Evolutionary conservation across 2,113 vertebrate genomes (phyloP), one percentile per base, ranked within the genome.

Genomic region (Sinocyclocheilus grahami): DNA sequence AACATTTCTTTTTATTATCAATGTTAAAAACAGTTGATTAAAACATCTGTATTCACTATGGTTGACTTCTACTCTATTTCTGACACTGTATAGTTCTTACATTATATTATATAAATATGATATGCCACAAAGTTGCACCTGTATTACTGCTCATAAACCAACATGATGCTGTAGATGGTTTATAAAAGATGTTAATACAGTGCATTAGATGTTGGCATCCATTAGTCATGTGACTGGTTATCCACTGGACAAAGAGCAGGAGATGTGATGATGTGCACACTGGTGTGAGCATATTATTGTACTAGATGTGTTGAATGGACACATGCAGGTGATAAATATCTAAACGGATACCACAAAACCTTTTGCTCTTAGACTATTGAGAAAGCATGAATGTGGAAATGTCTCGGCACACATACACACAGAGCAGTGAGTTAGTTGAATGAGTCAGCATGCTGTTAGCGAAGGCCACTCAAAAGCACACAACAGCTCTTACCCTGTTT

Each of bases 401-500:
- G n/a, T 7, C 24, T 82, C 16, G 48, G n/a, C 33, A 11, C 69
- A 60, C 48, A 74, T 51, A 74, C 63, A 65, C 80, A 82, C 39
- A 82, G n/a, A 30, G 60, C 39, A 80, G n/a, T 77, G 83, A 42
- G 78, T 87, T 53, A 85, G 48, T 51, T 27, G n/a, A 33, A 82
- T 83, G 16, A 58, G 69, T 51, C 71, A 58, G 86, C 89, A 86
- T 90, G 92, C 90, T 33, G 67, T 90, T 62, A 83, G 87, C 86
- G 71, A 85, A 60, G 67, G 78, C 55, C 83, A 79, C 62, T 82
- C 62, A 80, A 58, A 80, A 87, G 78, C 86, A 83, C 88, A 82
- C 85, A 85, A 67, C 53, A 87, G 79, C 67, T 88, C 89, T 90
- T 90, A 90, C 89, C 89, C 89, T 80, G 42, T 76, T 80, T 58